A percentile compares a stretch with the other conserved stretches of the same genome.
phyloP scores from a whole-genome alignment of 2,113 vertebrate species.

The Zosterops pallidus region DNA sequence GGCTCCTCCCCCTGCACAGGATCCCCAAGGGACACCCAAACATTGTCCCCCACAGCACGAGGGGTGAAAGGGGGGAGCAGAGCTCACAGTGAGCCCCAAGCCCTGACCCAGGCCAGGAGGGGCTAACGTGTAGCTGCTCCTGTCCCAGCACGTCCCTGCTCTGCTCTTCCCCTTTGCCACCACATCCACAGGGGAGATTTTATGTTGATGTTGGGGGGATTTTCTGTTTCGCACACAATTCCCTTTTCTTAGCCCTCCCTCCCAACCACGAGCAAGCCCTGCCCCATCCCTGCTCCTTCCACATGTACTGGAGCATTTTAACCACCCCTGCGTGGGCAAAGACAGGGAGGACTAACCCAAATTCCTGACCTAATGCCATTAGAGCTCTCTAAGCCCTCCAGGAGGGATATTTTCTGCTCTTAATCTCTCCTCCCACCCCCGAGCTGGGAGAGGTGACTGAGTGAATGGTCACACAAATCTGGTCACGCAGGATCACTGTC shows the following conservation, averaged over 20 bases:
- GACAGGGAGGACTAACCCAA: constrained; percentile 20
- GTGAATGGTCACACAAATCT: not conserved
- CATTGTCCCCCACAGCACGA: fast-evolving
- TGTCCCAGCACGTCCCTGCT: not conserved
- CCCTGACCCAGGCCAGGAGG: not conserved
- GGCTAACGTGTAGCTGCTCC: fast-evolving
- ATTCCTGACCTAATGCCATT: constrained; percentile 28
- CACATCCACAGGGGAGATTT: not conserved
- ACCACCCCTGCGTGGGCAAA: not conserved
- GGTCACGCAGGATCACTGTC: fast-evolving
- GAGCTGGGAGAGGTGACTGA: not conserved
- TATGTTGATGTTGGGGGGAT: not conserved
- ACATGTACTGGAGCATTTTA: not conserved
- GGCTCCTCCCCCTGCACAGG: fast-evolving
- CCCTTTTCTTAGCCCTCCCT: not conserved
- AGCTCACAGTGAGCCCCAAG: not conserved
- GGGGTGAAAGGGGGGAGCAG: not conserved
- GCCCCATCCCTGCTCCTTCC: fast-evolving
- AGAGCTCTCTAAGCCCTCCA: constrained; percentile 33
- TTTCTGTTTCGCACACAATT: not conserved
- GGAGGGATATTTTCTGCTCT: constrained; percentile 34
- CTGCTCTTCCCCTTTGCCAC: not conserved
- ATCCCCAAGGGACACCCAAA: not conserved
- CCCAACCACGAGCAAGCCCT: not conserved
- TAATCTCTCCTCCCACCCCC: constrained; percentile 1